phyloP scores from a whole-genome alignment of 2,888 invertebrate species.

The Clivina fossor region DNA sequence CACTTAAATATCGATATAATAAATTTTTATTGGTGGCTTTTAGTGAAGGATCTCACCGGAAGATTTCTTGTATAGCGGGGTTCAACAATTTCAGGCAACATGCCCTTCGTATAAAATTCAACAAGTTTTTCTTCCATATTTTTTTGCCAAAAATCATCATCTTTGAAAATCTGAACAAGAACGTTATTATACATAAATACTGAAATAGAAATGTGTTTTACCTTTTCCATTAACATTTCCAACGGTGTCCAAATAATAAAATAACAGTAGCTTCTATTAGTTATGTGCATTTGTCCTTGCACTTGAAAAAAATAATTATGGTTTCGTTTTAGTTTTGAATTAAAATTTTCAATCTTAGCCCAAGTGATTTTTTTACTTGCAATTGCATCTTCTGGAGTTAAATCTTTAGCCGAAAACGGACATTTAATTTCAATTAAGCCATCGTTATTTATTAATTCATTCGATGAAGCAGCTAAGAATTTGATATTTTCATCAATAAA shows the following conservation, averaged over 20 bases:
- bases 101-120: constrained; percentile 5
- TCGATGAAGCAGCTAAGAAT: neutral
- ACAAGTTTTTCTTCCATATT: neutral
- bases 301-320: constrained; percentile 9
- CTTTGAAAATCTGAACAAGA: constrained; percentile 1
- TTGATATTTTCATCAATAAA: neutral
- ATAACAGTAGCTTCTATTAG: neutral
- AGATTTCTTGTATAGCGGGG: neutral
- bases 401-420: neutral
- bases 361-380: constrained; percentile 6
- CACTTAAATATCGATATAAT: too few species aligned
- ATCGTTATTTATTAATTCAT: neutral
- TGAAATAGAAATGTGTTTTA: too few species aligned
- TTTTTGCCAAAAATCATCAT: neutral
- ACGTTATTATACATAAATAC: too few species aligned
- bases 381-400: constrained; percentile 5
- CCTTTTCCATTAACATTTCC: neutral
- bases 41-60: neutral
- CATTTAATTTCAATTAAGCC: constrained; percentile 4
- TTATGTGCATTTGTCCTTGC: constrained; percentile 4
- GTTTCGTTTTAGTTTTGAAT: neutral
- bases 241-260: constrained; percentile 7
- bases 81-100: constrained; percentile 1
- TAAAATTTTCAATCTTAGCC: neutral
- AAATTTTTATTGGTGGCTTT: constrained; percentile 2